These are phyloP conservation scores for Pinna nobilis DNA, from an alignment of 1,140 invertebrate genomes.

Conservation along the genomic window DNA sequence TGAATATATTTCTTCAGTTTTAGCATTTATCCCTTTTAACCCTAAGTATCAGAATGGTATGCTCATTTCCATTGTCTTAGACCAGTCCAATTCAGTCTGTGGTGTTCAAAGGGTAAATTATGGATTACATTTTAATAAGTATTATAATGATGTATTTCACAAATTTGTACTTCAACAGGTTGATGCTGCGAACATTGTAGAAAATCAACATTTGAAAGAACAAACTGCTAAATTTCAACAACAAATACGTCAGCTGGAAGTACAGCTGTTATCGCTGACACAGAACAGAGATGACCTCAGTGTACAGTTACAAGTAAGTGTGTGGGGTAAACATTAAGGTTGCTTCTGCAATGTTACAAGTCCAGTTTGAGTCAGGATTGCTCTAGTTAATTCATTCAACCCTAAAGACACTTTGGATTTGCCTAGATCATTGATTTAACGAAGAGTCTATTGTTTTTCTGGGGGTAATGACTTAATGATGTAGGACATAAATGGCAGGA, in stretches of 20 bases:
- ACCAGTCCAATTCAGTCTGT: slow-evolving; percentile 58
- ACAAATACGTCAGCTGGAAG: slow-evolving; percentile 55
- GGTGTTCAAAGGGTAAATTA: slow-evolving; percentile 48
- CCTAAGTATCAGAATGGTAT: slow-evolving; percentile 47
- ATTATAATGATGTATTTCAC: too few species aligned
- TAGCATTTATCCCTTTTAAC: slow-evolving; percentile 2
- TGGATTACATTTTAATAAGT: slow-evolving; percentile 55
- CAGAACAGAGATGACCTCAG: slow-evolving; percentile 64
- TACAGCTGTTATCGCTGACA: slow-evolving; percentile 47
- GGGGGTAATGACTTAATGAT: too few species aligned
- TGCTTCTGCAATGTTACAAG: too few species aligned
- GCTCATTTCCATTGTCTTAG: slow-evolving; percentile 48
- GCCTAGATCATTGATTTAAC: too few species aligned
- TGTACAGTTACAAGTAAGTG: slow-evolving; percentile 64
- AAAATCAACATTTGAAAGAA: slow-evolving; percentile 68
- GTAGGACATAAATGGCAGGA: too few species aligned
- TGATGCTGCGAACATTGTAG: slow-evolving; percentile 63
- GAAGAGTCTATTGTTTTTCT: too few species aligned
- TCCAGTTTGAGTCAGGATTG: too few species aligned
- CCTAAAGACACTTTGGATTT: too few species aligned
- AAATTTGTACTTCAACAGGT: slow-evolving; percentile 45
- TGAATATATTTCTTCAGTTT: neutral
- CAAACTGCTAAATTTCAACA: slow-evolving; percentile 56
- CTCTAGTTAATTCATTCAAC: too few species aligned
- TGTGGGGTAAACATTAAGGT: slow-evolving; percentile 7